These are phyloP conservation scores for Drosophila sp. DNA, from an alignment of 1,140 invertebrate species.

Conservation along the genomic window DNA sequence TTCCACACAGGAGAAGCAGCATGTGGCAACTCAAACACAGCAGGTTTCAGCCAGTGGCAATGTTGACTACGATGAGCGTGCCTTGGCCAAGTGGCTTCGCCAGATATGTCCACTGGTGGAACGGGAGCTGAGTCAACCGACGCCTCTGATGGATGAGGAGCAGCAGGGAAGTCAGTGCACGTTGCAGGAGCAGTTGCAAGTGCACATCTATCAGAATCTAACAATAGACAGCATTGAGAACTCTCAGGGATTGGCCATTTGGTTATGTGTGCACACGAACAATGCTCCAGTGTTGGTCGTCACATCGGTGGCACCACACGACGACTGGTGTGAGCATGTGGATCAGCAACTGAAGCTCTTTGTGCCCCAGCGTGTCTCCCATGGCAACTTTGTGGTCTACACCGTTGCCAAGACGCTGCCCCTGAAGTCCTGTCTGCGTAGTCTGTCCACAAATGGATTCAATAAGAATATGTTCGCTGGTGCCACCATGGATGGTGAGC, in stretches of 20 bases:
- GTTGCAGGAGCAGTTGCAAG: slow-evolving; percentile 61
- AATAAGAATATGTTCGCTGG: slow-evolving; percentile 79
- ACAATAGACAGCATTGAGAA: slow-evolving; percentile 55
- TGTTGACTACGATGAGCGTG: slow-evolving; percentile 61
- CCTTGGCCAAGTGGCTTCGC: slow-evolving; percentile 69
- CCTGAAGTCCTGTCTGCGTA: slow-evolving; percentile 71
- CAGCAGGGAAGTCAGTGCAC: slow-evolving; percentile 32
- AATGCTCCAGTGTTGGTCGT: slow-evolving; percentile 74
- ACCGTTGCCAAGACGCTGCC: slow-evolving; percentile 57
- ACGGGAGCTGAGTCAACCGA: slow-evolving; percentile 68
- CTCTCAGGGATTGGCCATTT: slow-evolving; percentile 72
- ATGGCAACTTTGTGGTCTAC: slow-evolving; percentile 64
- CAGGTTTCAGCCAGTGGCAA: slow-evolving; percentile 7
- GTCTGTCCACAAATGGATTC: slow-evolving; percentile 68
- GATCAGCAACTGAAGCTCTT: slow-evolving; percentile 71
- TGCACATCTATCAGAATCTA: slow-evolving; percentile 75
- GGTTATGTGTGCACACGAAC: slow-evolving; percentile 78
- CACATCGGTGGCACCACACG: slow-evolving; percentile 72
- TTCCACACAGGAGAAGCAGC: slow-evolving; percentile 46
- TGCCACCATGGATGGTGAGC: slow-evolving; percentile 75
- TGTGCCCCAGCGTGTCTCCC: slow-evolving; percentile 68
- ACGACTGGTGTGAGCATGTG: slow-evolving; percentile 83
- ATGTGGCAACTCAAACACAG: slow-evolving; percentile 69
- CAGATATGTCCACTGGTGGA: slow-evolving; percentile 75
- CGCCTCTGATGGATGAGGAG: slow-evolving; percentile 58